phyloP scores from a whole-genome alignment of 2,888 invertebrate species.

The Palloptera scutellata region DNA sequence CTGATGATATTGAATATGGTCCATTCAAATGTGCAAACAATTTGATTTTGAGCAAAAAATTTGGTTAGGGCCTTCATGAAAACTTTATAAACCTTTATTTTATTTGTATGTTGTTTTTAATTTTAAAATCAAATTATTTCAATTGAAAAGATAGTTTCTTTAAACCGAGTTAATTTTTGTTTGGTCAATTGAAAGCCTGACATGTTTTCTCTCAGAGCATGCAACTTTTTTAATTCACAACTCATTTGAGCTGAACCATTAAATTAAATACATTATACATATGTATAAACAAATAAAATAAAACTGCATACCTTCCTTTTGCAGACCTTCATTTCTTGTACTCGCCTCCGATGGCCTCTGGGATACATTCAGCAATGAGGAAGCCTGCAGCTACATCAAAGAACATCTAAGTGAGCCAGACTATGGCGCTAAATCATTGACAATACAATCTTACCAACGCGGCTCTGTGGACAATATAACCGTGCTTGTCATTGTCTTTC shows the following conservation, averaged over 20 bases:
- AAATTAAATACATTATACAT: no score
- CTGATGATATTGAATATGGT: no score
- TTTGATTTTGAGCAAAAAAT: no score
- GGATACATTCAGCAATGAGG: constrained; percentile 96
- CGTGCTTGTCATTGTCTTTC: constrained; percentile 87
- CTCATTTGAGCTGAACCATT: no score
- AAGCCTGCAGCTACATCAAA: constrained; percentile 88
- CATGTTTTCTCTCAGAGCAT: neutral
- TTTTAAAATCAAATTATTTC: no score
- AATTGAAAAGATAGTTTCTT: no score
- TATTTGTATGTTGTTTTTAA: no score
- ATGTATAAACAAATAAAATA: neutral
- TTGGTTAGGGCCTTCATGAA: no score
- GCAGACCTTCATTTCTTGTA: constrained; percentile 82
- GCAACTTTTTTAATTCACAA: neutral
- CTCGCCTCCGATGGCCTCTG: constrained; percentile 95
- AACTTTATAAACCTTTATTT: no score
- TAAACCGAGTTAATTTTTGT: no score
- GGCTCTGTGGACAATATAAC: constrained; percentile 97
- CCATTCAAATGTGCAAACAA: no score
- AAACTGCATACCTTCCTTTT: neutral
- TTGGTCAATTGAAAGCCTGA: no score
- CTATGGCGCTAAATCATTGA: constrained; percentile 90
- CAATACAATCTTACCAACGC: constrained; percentile 87
- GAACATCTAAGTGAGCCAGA: constrained; percentile 85